Base-by-base conservation (phyloP, 2,888 invertebrate species). In the Lucinisca nassula region DNA sequence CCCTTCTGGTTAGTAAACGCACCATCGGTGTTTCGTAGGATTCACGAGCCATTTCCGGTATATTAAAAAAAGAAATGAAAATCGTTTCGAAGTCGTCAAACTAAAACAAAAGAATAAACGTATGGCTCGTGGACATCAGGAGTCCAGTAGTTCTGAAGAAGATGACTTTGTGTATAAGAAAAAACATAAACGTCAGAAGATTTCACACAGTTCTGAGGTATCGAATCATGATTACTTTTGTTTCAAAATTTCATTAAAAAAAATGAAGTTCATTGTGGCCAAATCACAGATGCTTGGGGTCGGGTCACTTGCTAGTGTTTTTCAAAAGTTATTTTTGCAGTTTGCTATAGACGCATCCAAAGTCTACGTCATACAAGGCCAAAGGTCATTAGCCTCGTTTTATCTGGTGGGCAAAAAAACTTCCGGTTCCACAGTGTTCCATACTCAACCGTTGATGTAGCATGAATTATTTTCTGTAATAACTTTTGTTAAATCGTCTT, bases 201-300 rank as follows among this genome's bases (percentile, higher is more conserved):
- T 79, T 45, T 82, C 84, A 14, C 21, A 67, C 35, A 88, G 84
- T 55, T 82, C 88, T 21, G 72, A 84, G 14, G 81, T 83, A 24
- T 38, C 72, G 27, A 40, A 74, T 35, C n/a, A 21, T 17, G 10
- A 3, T 51, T 51, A 21, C 51, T 10, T 8, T 55, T 17, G 1
- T 27, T 61, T 24, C 61, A 8, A 14, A 27, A 27, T 61, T 14
- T 14, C 27, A 30, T 27, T 12, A 30, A 27, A n/a, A n/a, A n/a
- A n/a, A n/a, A n/a, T n/a, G n/a, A n/a, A n/a, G n/a, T n/a, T n/a
- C n/a, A n/a, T n/a, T n/a, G n/a, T n/a, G n/a, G n/a, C n/a, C n/a
- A n/a, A n/a, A n/a, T n/a, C n/a, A n/a, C n/a, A n/a, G n/a, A n/a
- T n/a, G n/a, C n/a, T n/a, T n/a, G n/a, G 24, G 6, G 6, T 6